Percentiles rank a stretch among this genome's conserved stretches.
Evolutionary conservation across 2,797 vertebrate species (phyloP).

Genomic region (Typhlichthys subterraneus): DNA sequence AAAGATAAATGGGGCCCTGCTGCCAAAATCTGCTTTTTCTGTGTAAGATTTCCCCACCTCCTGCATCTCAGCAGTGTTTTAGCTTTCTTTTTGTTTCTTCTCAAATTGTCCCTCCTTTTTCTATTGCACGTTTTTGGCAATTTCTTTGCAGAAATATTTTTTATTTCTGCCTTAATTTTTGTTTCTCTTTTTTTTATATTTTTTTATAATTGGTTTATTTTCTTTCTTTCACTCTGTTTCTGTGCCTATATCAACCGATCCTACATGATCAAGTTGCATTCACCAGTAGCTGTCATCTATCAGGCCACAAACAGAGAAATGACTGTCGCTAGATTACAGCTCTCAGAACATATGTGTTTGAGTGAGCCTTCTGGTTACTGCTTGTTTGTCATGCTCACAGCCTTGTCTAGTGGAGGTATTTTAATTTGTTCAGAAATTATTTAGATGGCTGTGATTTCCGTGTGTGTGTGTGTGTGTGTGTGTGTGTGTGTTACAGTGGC

Average conservation of each 20-base stretch:
- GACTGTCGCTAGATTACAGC: slow-evolving; percentile 66
- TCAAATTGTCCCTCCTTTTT: background rate
- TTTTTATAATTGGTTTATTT: background rate
- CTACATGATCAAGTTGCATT: background rate
- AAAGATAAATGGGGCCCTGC: slow-evolving; percentile 22
- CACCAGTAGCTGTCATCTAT: slow-evolving; percentile 26
- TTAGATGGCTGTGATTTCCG: background rate
- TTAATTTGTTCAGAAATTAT: background rate
- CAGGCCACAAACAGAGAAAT: slow-evolving; percentile 47
- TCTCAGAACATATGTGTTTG: slow-evolving; percentile 49
- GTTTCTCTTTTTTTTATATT: background rate
- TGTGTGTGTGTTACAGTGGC: background rate
- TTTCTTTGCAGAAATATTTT: background rate
- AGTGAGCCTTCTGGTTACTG: slow-evolving; percentile 48
- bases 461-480: slow-evolving; percentile 5
- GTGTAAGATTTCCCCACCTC: slow-evolving; percentile 49
- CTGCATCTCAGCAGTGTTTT: slow-evolving; percentile 28
- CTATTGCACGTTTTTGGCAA: background rate
- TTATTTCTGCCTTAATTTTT: too few relatives aligned
- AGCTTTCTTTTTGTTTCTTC: background rate
- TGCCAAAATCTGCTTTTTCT: slow-evolving; percentile 55
- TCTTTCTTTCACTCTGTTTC: background rate
- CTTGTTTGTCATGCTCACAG: background rate
- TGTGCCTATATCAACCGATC: background rate
- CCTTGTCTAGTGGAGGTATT: background rate